phyloP scores from a whole-genome alignment of 2,797 vertebrate genomes.

The Bufotes viridis region DNA sequence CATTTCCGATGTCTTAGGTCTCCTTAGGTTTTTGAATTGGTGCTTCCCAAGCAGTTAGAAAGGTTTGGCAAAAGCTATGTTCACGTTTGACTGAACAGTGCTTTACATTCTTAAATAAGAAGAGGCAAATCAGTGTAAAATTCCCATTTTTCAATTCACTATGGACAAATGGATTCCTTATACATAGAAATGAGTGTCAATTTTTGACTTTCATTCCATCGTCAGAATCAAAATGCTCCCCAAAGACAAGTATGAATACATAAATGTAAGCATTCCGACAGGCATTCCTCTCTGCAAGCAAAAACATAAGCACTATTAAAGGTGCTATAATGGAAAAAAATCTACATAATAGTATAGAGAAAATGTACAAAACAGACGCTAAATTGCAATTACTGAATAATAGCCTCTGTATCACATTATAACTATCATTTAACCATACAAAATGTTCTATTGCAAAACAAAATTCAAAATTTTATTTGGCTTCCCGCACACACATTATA shows the following conservation, averaged over 20 bases:
- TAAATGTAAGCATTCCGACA: constrained; percentile 10
- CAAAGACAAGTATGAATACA: constrained; percentile 23
- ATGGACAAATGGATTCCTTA: constrained; percentile 19
- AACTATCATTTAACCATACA: background rate
- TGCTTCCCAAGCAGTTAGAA: background rate
- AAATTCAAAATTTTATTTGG: background rate
- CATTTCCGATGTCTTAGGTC: background rate
- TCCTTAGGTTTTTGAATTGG: background rate
- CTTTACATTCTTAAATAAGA: background rate
- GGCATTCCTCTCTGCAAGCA: constrained; percentile 5
- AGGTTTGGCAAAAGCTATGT: background rate
- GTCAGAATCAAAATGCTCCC: constrained; percentile 12
- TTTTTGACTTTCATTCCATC: constrained; percentile 15
- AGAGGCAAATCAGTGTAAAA: background rate
- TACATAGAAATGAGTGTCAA: constrained; percentile 9
- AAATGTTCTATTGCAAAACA: background rate
- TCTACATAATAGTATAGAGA: constrained; percentile 16
- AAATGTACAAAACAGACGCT: background rate
- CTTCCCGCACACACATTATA: background rate
- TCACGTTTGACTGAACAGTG: background rate
- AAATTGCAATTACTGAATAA: constrained; percentile 11
- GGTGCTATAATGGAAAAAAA: constrained; percentile 11
- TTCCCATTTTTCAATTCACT: constrained; percentile 3
- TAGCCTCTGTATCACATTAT: constrained; percentile 4
- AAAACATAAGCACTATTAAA: constrained; percentile 28